Percentiles rank a stretch among this genome's conserved stretches.
These are phyloP conservation scores for Lordiphosa collinella DNA, from an alignment of 1,140 invertebrate species.

Conservation along the genomic window DNA sequence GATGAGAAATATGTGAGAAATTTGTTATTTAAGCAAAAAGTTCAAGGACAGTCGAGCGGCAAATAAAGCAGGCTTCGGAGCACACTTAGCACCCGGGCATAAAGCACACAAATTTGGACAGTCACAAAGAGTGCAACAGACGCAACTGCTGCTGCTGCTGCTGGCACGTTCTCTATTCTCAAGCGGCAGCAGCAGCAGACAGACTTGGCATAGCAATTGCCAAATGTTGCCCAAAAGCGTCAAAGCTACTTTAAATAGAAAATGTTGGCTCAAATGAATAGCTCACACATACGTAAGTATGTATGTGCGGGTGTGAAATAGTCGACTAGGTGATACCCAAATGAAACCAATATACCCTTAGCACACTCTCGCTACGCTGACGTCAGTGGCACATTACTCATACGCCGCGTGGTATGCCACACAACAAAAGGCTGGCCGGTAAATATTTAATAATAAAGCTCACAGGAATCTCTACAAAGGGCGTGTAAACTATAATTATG, in stretches of 20 bases:
- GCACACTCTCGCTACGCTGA: background rate
- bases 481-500: slow-evolving; percentile 24
- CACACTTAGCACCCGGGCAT: slow-evolving; percentile 8
- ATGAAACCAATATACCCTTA: no score
- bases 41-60: slow-evolving; percentile 44
- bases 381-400: slow-evolving; percentile 39
- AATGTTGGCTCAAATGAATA: slow-evolving; percentile 20
- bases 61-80: background rate
- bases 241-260: slow-evolving; percentile 23
- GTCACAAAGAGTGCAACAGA: slow-evolving; percentile 37
- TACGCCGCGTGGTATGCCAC: slow-evolving; percentile 30
- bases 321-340: background rate
- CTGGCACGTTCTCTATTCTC: background rate
- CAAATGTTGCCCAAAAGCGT: slow-evolving; percentile 28
- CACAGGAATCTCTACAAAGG: slow-evolving; percentile 23
- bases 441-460: slow-evolving; percentile 48
- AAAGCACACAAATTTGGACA: slow-evolving; percentile 18
- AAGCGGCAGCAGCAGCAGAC: background rate
- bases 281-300: background rate
- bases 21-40: slow-evolving; percentile 16
- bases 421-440: slow-evolving; percentile 1
- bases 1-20: slow-evolving; percentile 38
- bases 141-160: slow-evolving; percentile 8
- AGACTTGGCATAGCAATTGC: slow-evolving; percentile 32
- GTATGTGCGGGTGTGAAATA: no score